Conservation (phyloP, 2,888 invertebrate species). For the Gastrophysa polygoni region DNA sequence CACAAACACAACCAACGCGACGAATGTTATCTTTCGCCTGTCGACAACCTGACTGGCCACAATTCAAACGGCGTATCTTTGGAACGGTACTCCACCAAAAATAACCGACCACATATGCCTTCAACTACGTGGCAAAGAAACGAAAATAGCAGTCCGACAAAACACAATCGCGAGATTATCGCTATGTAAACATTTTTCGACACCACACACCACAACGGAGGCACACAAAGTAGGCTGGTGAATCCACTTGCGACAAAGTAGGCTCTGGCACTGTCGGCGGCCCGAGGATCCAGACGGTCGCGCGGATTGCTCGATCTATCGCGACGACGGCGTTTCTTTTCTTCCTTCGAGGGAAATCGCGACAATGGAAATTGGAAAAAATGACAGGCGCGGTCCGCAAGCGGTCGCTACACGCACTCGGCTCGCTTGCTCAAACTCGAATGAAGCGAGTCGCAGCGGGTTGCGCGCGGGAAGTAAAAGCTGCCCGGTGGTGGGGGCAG, state of each 20-base stretch:
- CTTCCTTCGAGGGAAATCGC: conserved; percentile 26
- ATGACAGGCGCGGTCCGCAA: conserved; percentile 37
- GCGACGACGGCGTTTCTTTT: no score
- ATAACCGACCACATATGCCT: conserved; percentile 39
- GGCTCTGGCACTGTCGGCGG: no score
- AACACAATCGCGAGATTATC: conserved; percentile 47
- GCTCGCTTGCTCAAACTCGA: conserved; percentile 44
- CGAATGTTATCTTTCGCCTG: background rate
- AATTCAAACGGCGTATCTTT: conserved; percentile 31
- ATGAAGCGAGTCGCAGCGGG: conserved; percentile 21
- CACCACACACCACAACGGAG: conserved; percentile 25
- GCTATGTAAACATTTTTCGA: conserved; percentile 45
- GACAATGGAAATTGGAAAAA: conserved; percentile 31
- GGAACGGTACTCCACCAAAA: conserved; percentile 42
- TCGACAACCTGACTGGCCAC: conserved; percentile 24
- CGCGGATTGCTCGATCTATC: conserved; percentile 19
- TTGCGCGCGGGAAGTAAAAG: conserved; percentile 46
- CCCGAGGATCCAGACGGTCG: no score
- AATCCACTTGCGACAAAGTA: conserved; percentile 35
- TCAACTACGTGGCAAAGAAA: conserved; percentile 48
- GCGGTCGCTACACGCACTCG: conserved; percentile 19
- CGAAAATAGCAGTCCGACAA: conserved; percentile 45
- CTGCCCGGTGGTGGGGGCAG: conserved; percentile 38
- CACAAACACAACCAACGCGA: no score
- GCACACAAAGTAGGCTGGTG: conserved; percentile 26